Conservation (phyloP, 2,113 vertebrate species). For the Trogon surrucura region DNA sequence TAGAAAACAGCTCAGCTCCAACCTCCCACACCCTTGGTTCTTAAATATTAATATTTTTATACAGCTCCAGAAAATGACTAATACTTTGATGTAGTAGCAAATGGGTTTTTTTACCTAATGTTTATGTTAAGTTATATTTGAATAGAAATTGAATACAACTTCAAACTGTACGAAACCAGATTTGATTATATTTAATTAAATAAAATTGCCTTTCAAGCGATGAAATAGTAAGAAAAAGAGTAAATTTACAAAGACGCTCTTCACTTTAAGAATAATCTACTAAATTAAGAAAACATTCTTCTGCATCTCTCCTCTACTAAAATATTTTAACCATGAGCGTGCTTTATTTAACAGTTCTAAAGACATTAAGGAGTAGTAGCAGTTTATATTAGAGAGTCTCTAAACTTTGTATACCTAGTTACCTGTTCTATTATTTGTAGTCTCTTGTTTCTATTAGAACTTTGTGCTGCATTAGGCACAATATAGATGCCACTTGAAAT, state of each 20-base stretch:
- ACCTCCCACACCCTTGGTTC: fast-evolving
- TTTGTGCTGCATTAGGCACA: background rate
- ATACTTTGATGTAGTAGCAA: background rate
- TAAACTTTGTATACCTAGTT: background rate
- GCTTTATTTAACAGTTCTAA: background rate
- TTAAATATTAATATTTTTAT: background rate
- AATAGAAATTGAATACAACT: background rate
- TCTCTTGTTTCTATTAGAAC: background rate
- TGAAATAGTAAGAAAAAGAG: background rate
- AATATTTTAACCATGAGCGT: background rate
- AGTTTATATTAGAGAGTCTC: background rate
- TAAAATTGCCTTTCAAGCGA: background rate
- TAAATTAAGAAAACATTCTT: background rate
- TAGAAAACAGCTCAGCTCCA: background rate
- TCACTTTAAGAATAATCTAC: background rate
- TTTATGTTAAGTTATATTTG: background rate
- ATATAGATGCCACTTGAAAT: background rate
- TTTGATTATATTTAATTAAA: background rate
- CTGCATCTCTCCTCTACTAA: background rate
- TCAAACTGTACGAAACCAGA: background rate
- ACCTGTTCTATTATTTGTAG: background rate
- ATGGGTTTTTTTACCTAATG: background rate
- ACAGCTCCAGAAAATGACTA: background rate
- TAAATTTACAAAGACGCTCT: background rate
- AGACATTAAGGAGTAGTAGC: background rate